Conservation (phyloP, 2,888 invertebrate genomes). For the Nemurella pictetii region DNA sequence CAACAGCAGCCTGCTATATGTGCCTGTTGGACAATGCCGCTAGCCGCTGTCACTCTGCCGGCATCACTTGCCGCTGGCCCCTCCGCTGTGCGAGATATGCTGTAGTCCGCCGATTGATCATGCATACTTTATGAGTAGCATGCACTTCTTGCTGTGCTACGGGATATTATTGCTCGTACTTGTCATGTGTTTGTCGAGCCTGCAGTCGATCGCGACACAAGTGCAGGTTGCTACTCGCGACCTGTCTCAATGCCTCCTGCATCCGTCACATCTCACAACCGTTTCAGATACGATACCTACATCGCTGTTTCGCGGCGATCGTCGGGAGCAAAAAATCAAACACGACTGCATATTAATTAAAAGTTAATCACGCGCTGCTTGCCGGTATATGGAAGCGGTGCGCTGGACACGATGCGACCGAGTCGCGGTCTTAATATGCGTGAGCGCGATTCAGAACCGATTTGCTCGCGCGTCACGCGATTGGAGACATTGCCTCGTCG, state of each 20-base stretch:
- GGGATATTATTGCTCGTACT: background rate
- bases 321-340: background rate
- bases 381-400: background rate
- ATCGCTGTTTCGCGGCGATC: background rate
- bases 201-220: background rate
- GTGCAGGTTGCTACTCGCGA: background rate
- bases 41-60: constrained; percentile 10
- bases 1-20: too few species aligned
- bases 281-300: background rate
- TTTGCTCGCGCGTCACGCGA: constrained; percentile 37
- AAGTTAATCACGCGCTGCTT: constrained; percentile 12
- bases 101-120: constrained; percentile 15
- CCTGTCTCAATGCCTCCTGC: background rate
- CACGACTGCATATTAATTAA: constrained; percentile 7
- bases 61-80: background rate
- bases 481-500: constrained; percentile 34
- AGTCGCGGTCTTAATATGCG: constrained; percentile 24
- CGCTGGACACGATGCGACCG: background rate
- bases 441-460: constrained; percentile 37
- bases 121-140: constrained; percentile 27
- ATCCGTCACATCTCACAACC: background rate
- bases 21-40: background rate
- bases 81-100: constrained; percentile 4
- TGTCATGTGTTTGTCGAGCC: background rate
- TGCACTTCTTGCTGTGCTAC: constrained; percentile 6